Evolutionary conservation across 2,888 invertebrate species (phyloP), one percentile per base, ranked within the genome.

Genomic region (Augochlorella aurata): DNA sequence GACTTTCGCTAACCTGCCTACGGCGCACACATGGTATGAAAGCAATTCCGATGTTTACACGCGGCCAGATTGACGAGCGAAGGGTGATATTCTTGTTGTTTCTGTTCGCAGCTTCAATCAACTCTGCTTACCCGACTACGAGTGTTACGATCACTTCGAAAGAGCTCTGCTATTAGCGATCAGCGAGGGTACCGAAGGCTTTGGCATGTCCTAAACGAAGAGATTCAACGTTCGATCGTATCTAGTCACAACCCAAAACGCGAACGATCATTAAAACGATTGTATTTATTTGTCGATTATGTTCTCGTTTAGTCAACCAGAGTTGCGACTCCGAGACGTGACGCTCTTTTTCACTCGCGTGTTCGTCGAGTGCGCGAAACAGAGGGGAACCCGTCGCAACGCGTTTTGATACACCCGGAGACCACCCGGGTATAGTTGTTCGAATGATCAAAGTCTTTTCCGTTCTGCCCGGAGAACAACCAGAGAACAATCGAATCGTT

Each of bases 171-270:
- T 98, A 18, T 95, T 98, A 94, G 98, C 99, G 87, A 98, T 98
- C 93, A 98, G 97, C 94, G 99, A 99, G 94, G 98, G 98, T 65
- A 97, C 97, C 52, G 98, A 98, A 95, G 99, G 98, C 16, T 99
- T 99, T 94, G 97, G 97, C 83, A 95, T 97, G 95, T 95, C 96
- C 87, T 96, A 94, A 94, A 68, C 68, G 65, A 81, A 66, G 2
- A 47, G 38, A 66, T 63, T 29, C 38, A 61, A 58, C 38, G 21
- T 68, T 73, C 58, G 65, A 66, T 77, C 63, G 10, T 65, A 71
- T 82, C 78, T 80, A 87, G 74, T 83, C 79, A 75, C 66, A 71
- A 29, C 18, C 72, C 70, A 18, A 16, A 38, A 29, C 50, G 50
- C 63, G 58, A 24, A 38, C 2, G 63, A 38, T 63, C 58, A 63